These are phyloP conservation scores for Lepus townsendii DNA, from an alignment of 2,797 vertebrate genomes.

Conservation along the genomic window DNA sequence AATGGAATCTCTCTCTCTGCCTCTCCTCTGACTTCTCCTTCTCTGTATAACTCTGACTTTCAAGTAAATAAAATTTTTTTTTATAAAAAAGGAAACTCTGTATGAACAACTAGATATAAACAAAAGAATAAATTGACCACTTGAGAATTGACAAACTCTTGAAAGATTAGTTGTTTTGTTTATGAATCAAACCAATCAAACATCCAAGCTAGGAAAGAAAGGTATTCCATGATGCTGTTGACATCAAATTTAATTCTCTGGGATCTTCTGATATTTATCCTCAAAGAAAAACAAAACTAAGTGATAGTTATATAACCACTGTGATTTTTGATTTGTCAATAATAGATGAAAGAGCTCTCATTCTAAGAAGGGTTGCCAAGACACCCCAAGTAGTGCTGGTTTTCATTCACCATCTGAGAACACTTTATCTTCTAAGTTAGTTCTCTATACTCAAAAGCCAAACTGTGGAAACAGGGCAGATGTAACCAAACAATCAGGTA, in stretches of 20 bases:
- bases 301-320: not conserved
- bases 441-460: not conserved
- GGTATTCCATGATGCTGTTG: not conserved
- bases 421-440: not conserved
- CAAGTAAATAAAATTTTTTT: too few relatives aligned
- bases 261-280: conserved; percentile 34
- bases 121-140: conserved; percentile 15
- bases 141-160: not conserved
- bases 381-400: not conserved
- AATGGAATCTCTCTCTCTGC: too few relatives aligned
- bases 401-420: not conserved
- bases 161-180: not conserved
- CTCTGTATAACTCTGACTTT: too few relatives aligned
- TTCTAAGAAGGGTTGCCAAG: not conserved
- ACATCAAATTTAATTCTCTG: conserved; percentile 9
- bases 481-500: not conserved
- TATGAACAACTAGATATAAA: not conserved
- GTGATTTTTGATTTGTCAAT: not conserved
- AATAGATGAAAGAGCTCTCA: not conserved
- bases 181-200: not conserved
- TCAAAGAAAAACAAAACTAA: conserved; percentile 12
- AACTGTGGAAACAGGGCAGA: not conserved
- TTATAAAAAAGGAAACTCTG: not conserved
- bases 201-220: not conserved
- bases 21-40: too few relatives aligned